A percentile compares a stretch with the other conserved stretches of the same genome.
Evolutionary conservation across 2,113 vertebrate species (phyloP).

Genomic region (Grammomys surdaster): DNA sequence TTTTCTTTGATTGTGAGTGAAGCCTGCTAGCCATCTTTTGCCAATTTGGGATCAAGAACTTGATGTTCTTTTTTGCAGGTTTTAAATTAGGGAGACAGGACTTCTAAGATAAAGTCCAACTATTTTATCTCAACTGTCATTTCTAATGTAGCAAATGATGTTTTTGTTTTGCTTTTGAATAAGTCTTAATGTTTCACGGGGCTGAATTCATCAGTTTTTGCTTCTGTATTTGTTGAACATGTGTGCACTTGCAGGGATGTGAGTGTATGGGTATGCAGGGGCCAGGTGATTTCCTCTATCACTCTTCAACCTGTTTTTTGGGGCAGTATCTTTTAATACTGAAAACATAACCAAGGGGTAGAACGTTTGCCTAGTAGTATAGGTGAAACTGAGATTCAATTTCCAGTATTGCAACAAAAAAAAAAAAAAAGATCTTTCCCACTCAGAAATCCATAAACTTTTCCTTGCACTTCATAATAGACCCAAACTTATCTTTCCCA

Average conservation of each 20-base stretch:
- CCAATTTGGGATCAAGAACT: not conserved
- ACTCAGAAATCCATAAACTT: not conserved
- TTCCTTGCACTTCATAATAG: not conserved
- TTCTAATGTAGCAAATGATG: not conserved
- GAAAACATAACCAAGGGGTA: not conserved
- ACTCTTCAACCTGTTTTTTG: not conserved
- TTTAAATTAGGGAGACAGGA: not conserved
- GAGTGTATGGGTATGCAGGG: not conserved
- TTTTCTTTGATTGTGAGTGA: not conserved
- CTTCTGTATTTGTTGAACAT: not conserved
- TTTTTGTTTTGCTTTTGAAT: not conserved
- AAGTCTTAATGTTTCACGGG: not conserved
- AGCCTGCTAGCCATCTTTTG: not conserved
- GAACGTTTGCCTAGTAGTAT: not conserved
- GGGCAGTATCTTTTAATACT: not conserved
- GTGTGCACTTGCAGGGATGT: not conserved
- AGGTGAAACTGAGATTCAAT: not conserved
- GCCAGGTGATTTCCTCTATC: not conserved
- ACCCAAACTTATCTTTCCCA: slow-evolving; percentile 2
- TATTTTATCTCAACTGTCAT: not conserved
- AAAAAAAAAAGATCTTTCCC: not conserved
- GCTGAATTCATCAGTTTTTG: not conserved
- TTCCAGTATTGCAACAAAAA: not conserved
- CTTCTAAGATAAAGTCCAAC: not conserved
- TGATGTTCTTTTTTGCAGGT: not conserved